Percentiles rank a stretch among this genome's conserved stretches.
phyloP scores from a whole-genome alignment of 2,888 invertebrate genomes.

The Ceriagrion tenellum region DNA sequence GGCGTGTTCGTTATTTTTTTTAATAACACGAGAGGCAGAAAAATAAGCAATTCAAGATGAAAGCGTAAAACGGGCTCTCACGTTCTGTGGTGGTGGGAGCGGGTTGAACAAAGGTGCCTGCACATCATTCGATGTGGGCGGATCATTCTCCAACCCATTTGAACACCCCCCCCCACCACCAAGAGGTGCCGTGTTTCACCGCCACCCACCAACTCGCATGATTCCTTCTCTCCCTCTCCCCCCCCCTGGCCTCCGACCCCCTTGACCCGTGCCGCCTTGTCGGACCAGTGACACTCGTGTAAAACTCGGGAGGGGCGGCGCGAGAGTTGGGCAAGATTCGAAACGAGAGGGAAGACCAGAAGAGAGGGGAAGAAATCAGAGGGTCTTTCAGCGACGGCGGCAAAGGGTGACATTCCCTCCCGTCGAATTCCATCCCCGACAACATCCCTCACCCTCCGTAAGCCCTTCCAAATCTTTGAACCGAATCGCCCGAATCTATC shows the following conservation, averaged over 20 bases:
- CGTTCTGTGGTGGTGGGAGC: background rate
- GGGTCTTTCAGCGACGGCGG: background rate
- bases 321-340: constrained; percentile 21
- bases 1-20: background rate
- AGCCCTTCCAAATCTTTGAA: background rate
- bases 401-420: constrained; percentile 3
- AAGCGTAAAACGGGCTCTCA: background rate
- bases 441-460: background rate
- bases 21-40: background rate
- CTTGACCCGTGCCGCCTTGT: constrained; percentile 43
- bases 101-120: background rate
- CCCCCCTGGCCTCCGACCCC: background rate
- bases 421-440: constrained; percentile 28
- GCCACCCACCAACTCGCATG: too few species aligned
- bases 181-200: background rate
- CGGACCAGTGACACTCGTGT: constrained; percentile 35
- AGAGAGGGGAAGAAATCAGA: background rate
- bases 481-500: background rate
- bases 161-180: background rate
- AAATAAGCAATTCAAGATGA: background rate
- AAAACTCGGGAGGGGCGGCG: background rate
- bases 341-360: background rate
- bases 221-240: background rate
- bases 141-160: background rate
- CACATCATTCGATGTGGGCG: background rate